A percentile compares a stretch with the other conserved stretches of the same genome.
phyloP scores from a whole-genome alignment of 2,888 invertebrate genomes.

The Subacronicta megacephala region DNA sequence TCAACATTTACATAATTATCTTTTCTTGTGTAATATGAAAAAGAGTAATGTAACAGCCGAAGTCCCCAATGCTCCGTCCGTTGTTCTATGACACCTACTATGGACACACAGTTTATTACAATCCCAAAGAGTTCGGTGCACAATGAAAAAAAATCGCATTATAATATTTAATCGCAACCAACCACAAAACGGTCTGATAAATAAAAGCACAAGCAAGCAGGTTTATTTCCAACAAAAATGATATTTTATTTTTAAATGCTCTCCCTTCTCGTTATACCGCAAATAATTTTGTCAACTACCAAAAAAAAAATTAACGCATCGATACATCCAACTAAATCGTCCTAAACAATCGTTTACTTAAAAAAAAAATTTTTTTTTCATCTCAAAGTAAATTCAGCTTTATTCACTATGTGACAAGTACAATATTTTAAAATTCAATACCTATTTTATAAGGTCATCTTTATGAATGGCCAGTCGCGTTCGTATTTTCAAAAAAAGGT shows the following conservation, averaged over 20 bases:
- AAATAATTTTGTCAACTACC: conserved; percentile 56
- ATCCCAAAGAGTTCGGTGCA: background rate
- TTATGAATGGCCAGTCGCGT: conserved; percentile 81
- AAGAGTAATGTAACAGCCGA: too few species aligned
- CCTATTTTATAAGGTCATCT: conserved; percentile 52
- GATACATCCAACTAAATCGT: conserved; percentile 52
- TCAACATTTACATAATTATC: too few species aligned
- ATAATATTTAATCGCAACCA: conserved; percentile 10
- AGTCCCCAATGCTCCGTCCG: too few species aligned
- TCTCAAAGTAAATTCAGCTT: conserved; percentile 18
- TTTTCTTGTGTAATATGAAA: too few species aligned
- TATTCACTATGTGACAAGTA: background rate
- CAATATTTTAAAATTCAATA: conserved; percentile 26
- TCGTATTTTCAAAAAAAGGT: conserved; percentile 70
- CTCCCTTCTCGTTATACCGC: conserved; percentile 47
- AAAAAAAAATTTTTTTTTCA: conserved; percentile 13
- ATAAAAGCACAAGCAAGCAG: conserved; percentile 31
- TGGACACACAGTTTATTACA: conserved; percentile 10
- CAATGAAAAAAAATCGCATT: conserved; percentile 32
- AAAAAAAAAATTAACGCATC: conserved; percentile 48
- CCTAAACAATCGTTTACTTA: conserved; percentile 50
- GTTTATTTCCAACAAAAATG: conserved; percentile 30
- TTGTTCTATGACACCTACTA: too few species aligned
- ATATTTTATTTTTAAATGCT: conserved; percentile 32
- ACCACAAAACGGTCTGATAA: conserved; percentile 19